These are phyloP conservation scores for Agonopterix subpropinquella DNA, from an alignment of 2,888 invertebrate species.

Conservation along the genomic window DNA sequence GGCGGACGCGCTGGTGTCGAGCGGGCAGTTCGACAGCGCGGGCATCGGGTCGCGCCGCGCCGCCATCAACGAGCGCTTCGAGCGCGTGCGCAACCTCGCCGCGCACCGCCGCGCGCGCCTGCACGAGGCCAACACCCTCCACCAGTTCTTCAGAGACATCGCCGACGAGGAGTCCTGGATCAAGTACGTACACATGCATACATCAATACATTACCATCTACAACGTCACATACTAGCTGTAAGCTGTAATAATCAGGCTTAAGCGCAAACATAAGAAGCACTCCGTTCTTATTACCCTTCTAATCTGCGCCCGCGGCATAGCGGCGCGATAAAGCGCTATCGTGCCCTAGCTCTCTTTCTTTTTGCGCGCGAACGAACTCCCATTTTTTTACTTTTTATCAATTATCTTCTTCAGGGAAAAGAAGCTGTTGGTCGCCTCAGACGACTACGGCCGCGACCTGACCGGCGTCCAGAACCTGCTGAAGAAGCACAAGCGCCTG, in stretches of 20 bases:
- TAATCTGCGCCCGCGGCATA: too few relatives aligned
- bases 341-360: too few relatives aligned
- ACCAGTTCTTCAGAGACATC: conserved; percentile 99
- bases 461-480: conserved; percentile 98
- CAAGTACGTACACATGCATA: conserved; percentile 78
- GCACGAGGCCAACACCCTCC: conserved; percentile 97
- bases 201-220: conserved; percentile 4
- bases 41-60: conserved; percentile 96
- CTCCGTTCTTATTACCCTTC: too few relatives aligned
- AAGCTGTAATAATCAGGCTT: too few relatives aligned
- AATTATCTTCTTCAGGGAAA: conserved; percentile 81
- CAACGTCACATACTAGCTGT: too few relatives aligned
- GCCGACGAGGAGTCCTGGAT: conserved; percentile 99
- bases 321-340: too few relatives aligned
- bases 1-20: conserved; percentile 96
- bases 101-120: conserved; percentile 93
- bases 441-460: conserved; percentile 99
- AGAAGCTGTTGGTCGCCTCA: conserved; percentile 96
- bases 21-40: conserved; percentile 97
- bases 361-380: too few relatives aligned
- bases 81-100: conserved; percentile 93
- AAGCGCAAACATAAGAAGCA: too few relatives aligned
- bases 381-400: too few relatives aligned
- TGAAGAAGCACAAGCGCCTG: conserved; percentile 99
- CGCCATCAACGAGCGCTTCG: conserved; percentile 97